phyloP scores from a whole-genome alignment of 2,113 vertebrate genomes.

The Urocitellus parryii region DNA sequence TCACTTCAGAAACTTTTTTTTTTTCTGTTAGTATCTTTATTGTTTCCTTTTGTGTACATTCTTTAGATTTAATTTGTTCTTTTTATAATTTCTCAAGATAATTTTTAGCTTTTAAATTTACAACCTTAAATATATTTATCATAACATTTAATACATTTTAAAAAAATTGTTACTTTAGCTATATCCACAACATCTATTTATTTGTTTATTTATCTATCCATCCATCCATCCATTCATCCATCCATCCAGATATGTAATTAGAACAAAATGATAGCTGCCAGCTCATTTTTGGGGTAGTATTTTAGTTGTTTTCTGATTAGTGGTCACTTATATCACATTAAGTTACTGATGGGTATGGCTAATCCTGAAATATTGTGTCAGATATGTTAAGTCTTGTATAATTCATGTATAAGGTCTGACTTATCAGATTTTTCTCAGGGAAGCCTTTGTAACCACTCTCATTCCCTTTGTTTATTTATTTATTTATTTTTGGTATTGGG shows the following conservation, averaged over 20 bases:
- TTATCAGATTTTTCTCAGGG: background rate
- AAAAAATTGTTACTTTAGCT: background rate
- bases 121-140: background rate
- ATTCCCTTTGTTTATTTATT: no score
- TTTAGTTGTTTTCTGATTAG: conserved; percentile 21
- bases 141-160: background rate
- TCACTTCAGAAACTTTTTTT: background rate
- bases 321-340: background rate
- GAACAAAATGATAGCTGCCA: background rate
- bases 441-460: background rate
- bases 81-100: background rate
- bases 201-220: background rate
- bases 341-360: background rate
- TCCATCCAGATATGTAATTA: background rate
- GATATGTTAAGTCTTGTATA: background rate
- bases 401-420: background rate
- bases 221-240: no score
- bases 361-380: background rate
- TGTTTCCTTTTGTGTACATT: background rate
- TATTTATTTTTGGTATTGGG: no score
- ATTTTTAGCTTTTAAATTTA: background rate
- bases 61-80: background rate
- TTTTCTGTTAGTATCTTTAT: background rate
- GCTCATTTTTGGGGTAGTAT: background rate
- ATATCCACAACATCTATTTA: background rate